phyloP scores from a whole-genome alignment of 2,113 vertebrate species.

The Xiphophorus couchianus region DNA sequence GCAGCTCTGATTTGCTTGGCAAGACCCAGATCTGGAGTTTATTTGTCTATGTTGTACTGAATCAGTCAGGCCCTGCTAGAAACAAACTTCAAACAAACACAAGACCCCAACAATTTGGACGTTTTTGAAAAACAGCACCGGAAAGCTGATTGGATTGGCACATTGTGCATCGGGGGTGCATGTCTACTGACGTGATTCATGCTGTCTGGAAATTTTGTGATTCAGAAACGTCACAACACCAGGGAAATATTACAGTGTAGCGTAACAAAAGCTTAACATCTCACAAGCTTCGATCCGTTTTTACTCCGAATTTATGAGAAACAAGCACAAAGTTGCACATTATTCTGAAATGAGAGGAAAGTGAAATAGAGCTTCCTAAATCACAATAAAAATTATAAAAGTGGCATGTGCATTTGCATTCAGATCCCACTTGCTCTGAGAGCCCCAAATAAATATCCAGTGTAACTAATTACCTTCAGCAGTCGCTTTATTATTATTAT shows the following conservation, averaged over 20 bases:
- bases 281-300: neutral
- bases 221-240: conserved; percentile 18
- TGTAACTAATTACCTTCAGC: neutral
- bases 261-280: conserved; percentile 1
- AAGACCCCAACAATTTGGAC: conserved; percentile 41
- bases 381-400: neutral
- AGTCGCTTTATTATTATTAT: neutral
- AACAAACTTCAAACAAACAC: conserved; percentile 50
- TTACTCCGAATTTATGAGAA: neutral
- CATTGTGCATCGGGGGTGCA: conserved; percentile 5
- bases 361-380: no score
- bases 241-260: conserved; percentile 1
- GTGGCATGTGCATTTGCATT: neutral
- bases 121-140: conserved; percentile 44
- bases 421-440: neutral
- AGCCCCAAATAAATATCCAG: neutral
- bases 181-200: conserved; percentile 7
- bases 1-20: conserved; percentile 71
- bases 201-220: conserved; percentile 23
- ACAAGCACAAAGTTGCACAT: neutral
- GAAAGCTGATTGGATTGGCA: conserved; percentile 49
- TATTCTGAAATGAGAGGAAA: neutral
- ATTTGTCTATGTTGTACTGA: conserved; percentile 72
- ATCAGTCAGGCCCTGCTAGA: conserved; percentile 54
- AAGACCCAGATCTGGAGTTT: conserved; percentile 60